phyloP scores from a whole-genome alignment of 2,113 vertebrate species.

The Laterallus jamaicensis region DNA sequence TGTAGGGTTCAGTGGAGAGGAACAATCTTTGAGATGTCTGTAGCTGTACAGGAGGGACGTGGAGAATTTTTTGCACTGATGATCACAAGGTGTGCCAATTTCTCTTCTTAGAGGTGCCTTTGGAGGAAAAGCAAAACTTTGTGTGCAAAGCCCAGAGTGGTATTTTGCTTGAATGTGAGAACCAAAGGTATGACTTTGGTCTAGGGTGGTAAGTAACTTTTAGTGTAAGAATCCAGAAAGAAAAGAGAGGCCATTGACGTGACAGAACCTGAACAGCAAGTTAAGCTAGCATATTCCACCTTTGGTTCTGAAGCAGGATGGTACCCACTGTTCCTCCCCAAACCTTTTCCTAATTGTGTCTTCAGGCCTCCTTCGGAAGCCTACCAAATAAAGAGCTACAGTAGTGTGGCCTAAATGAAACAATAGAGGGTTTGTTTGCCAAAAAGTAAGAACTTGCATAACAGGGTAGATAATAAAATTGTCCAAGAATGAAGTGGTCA shows the following conservation, averaged over 20 bases:
- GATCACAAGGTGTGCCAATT: background rate
- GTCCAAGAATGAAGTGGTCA: background rate
- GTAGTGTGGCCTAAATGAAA: background rate
- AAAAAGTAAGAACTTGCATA: background rate
- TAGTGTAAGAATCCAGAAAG: background rate
- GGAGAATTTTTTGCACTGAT: background rate
- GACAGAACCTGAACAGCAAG: background rate
- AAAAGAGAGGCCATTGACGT: background rate
- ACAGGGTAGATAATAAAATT: background rate
- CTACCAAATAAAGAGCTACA: background rate
- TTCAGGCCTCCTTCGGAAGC: background rate
- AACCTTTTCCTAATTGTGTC: background rate
- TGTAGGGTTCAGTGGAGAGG: background rate
- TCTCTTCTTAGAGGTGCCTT: background rate
- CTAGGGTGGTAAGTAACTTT: background rate
- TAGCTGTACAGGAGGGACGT: accelerated
- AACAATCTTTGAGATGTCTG: background rate
- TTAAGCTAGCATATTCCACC: background rate
- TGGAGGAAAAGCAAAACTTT: background rate
- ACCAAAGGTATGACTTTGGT: background rate
- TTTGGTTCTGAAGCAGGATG: background rate
- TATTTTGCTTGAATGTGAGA: background rate
- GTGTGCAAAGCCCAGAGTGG: background rate
- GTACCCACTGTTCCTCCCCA: background rate
- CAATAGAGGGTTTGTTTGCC: accelerated